Evolutionary conservation across 2,113 vertebrate genomes (phyloP), one percentile per base, ranked within the genome.

Genomic region (Rafetus swinhoei): DNA sequence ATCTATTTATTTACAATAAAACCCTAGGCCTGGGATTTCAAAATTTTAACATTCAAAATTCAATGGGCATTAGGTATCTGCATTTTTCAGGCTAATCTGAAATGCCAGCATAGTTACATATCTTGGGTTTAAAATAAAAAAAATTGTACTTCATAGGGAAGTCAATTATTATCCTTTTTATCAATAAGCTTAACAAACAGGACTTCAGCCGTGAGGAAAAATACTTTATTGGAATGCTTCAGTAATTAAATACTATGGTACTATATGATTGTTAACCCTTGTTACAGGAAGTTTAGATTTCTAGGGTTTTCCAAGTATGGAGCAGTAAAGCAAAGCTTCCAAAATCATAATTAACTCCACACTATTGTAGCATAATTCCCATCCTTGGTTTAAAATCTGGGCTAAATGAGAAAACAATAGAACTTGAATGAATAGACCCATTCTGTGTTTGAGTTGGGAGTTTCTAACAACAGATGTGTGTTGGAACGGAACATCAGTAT

Each of bases 101-200:
- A 60, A 52, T 81, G 53, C 55, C 1, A 50, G 39, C 11, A 50
- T 45, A 50, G 10, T 35, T 76, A 39, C 22, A 45, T 25, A 45
- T 22, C 6, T 25, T 24, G 35, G 12, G 22, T 50, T 76, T 6
- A 76, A 76, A 76, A 76, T 24, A 76, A 45, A 76, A 76, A 24
- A 45, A 45, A 45, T 45, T 76, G 35, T 39, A 39, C 22, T 21
- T 76, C 21, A 45, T 22, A 76, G 22, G 72, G 18, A 76, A 45
- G 72, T 39, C 35, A 74, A n/a, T 56, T 35, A 4, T 54, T 24
- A 50, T 39, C 54, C 32, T 69, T 59, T 81, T 25, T 54, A 32
- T 65, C 4, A 2, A 32, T 56, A 6, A 29, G 7, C 1, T 2
- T 50, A 5, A 60, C 1, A 52, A 27, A 22, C 8, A n/a, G 45